These are phyloP conservation scores for Chiridota heheva DNA, from an alignment of 35 echinoderm and acorn worm genomes.

Conservation along the genomic window DNA sequence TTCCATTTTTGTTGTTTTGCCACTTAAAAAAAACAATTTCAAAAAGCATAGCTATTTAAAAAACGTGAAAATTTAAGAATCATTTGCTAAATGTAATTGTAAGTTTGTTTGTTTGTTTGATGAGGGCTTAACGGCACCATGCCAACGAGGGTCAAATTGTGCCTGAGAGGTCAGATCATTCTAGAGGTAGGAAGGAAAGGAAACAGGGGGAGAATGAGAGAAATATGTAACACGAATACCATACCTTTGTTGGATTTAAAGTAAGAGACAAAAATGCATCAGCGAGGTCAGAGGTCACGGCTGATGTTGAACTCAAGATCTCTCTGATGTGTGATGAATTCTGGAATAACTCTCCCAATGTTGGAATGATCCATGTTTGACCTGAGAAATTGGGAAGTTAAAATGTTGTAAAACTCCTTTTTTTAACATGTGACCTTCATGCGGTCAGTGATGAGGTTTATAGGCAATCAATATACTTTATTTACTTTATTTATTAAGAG, in stretches of 20 bases:
- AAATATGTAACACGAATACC: neutral
- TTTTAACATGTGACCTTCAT: neutral
- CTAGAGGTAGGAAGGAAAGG: too few species aligned
- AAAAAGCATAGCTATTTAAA: too few species aligned
- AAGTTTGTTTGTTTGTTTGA: too few species aligned
- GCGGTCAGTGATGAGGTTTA: neutral
- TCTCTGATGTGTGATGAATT: slow-evolving; percentile 47
- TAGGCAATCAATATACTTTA: neutral
- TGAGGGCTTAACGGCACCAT: too few species aligned
- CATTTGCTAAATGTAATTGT: neutral
- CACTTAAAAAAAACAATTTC: too few species aligned
- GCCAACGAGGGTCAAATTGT: too few species aligned
- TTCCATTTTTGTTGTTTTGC: too few species aligned
- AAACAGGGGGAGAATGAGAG: neutral
- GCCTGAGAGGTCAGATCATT: too few species aligned
- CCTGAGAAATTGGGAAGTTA: slow-evolving; percentile 8
- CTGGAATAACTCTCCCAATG: slow-evolving; percentile 55
- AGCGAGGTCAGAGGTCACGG: slow-evolving; percentile 56
- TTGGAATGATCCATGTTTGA: slow-evolving; percentile 46
- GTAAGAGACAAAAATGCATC: slow-evolving; percentile 52
- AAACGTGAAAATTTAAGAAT: neutral
- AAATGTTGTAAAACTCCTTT: neutral
- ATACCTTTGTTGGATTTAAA: slow-evolving; percentile 38
- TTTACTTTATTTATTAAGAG: too few species aligned
- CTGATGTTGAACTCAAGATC: slow-evolving; percentile 34